Percentiles rank a stretch among this genome's conserved stretches.
phyloP scores from a whole-genome alignment of 2,888 invertebrate species.

The Omphaloscelis lunosa region DNA sequence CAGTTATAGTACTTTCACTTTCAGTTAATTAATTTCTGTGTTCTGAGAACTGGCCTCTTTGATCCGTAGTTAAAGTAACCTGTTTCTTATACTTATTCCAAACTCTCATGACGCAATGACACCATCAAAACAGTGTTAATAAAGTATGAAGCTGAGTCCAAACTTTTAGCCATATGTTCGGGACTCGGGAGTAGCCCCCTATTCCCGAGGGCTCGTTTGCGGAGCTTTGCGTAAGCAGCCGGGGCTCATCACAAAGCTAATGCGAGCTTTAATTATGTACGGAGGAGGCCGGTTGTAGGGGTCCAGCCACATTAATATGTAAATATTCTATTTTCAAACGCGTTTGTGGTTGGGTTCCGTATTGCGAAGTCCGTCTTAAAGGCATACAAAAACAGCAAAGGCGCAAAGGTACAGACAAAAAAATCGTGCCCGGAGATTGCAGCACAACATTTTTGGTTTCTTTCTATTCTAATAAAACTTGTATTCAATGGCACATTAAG shows the following conservation, averaged over 20 bases:
- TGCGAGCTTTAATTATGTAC: conserved; percentile 75
- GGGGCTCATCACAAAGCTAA: conserved; percentile 66
- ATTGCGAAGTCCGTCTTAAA: conserved; percentile 20
- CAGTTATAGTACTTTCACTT: neutral
- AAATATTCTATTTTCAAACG: conserved; percentile 74
- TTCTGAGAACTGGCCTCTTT: neutral
- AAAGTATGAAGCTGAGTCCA: conserved; percentile 43
- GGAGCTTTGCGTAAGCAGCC: conserved; percentile 52
- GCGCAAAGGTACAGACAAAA: neutral
- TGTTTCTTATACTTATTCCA: neutral
- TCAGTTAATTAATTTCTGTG: neutral
- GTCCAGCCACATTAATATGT: conserved; percentile 70
- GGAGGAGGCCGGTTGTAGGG: conserved; percentile 65
- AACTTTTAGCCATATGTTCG: conserved; percentile 37
- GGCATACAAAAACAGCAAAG: neutral
- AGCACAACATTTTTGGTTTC: neutral
- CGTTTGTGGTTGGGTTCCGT: conserved; percentile 39
- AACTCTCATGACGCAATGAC: neutral
- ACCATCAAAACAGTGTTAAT: conserved; percentile 47
- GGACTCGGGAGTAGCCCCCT: conserved; percentile 30
- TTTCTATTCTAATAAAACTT: neutral
- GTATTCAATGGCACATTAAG: neutral
- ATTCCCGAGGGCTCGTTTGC: conserved; percentile 57
- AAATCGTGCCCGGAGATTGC: neutral
- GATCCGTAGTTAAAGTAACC: neutral